phyloP scores from a whole-genome alignment of 2,888 invertebrate genomes.

The Rhyacophila evoluta region DNA sequence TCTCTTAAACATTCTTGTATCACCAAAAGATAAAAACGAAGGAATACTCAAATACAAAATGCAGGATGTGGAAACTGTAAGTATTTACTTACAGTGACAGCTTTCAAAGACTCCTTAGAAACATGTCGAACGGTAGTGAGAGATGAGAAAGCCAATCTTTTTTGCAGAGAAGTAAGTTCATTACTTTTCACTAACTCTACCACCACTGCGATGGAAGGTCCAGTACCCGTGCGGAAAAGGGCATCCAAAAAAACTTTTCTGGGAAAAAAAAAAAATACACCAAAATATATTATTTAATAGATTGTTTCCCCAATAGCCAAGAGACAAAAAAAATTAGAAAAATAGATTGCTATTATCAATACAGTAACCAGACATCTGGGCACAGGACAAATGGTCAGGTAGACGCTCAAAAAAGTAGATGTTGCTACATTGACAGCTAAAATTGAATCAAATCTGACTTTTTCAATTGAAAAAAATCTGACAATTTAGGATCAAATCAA shows the following conservation, averaged over 20 bases:
- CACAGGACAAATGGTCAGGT: too few relatives aligned
- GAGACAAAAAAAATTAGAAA: not conserved
- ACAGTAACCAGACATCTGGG: too few relatives aligned
- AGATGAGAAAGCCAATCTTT: conserved; percentile 74
- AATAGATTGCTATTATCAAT: too few relatives aligned
- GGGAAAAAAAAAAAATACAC: conserved; percentile 40
- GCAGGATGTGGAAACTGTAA: not conserved
- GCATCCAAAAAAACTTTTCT: conserved; percentile 86
- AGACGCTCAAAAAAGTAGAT: too few relatives aligned
- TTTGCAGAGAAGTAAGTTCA: conserved; percentile 71
- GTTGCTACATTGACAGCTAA: too few relatives aligned
- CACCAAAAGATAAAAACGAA: not conserved
- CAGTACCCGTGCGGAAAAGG: conserved; percentile 83
- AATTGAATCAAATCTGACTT: too few relatives aligned
- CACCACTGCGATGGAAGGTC: conserved; percentile 78
- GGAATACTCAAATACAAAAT: not conserved
- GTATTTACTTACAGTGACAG: conserved; percentile 69
- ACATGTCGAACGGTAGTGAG: conserved; percentile 77
- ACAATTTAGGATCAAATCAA: too few relatives aligned
- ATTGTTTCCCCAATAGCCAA: not conserved
- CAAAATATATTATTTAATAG: not conserved
- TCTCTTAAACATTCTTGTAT: not conserved
- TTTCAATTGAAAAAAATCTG: too few relatives aligned
- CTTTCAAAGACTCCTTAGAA: conserved; percentile 73
- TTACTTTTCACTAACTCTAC: conserved; percentile 76